phyloP scores from a whole-genome alignment of 2,113 vertebrate genomes.

The Cyprinodon tularosa region DNA sequence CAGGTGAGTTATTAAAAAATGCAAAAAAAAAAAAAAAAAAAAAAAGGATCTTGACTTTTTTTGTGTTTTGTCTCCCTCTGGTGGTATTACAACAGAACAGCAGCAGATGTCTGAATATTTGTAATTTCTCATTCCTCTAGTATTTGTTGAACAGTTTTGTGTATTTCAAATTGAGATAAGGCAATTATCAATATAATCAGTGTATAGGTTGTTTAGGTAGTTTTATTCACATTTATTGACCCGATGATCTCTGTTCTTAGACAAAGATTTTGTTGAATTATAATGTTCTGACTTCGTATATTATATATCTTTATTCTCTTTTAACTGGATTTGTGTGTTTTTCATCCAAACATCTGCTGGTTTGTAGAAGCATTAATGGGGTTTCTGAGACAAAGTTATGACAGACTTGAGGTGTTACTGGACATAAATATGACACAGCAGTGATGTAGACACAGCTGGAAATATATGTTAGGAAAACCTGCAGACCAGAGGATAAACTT shows the following conservation, averaged over 20 bases:
- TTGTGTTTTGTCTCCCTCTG: slow-evolving; percentile 46
- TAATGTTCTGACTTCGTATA: neutral
- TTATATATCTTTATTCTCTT: neutral
- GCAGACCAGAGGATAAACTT: neutral
- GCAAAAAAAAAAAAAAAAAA: neutral
- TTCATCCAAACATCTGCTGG: neutral
- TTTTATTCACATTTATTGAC: neutral
- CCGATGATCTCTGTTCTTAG: neutral
- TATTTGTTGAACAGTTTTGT: too few relatives aligned
- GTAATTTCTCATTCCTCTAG: too few relatives aligned
- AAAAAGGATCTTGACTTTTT: neutral
- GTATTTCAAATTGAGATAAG: too few relatives aligned
- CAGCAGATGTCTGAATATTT: neutral
- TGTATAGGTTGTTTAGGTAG: neutral
- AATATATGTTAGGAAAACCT: neutral
- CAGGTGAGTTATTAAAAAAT: neutral
- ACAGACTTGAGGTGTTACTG: too few relatives aligned
- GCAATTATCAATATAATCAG: neutral
- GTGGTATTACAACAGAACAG: slow-evolving; percentile 3
- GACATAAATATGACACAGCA: neutral
- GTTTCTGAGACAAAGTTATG: too few relatives aligned
- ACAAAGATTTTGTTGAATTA: neutral
- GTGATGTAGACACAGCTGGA: too few relatives aligned
- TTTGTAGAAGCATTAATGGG: neutral
- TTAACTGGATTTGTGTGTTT: neutral